Evolutionary conservation across 2,888 invertebrate genomes (phyloP).

Genomic region (Tenodera sinensis): DNA sequence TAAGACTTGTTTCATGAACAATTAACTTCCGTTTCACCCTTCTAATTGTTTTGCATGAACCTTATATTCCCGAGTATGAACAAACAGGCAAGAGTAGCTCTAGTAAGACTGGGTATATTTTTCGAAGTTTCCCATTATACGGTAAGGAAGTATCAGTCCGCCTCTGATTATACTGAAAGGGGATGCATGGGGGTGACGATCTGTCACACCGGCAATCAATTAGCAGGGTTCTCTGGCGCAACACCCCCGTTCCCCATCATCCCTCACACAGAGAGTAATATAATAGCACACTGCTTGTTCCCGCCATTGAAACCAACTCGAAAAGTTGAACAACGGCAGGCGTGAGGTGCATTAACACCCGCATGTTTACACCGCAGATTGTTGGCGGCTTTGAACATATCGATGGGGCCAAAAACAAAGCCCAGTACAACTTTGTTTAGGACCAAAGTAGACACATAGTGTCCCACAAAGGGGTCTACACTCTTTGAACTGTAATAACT

Average conservation of each 20-base stretch:
- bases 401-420: background rate
- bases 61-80: too few relatives aligned
- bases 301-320: background rate
- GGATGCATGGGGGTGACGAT: background rate
- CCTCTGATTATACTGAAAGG: background rate
- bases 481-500: too few relatives aligned
- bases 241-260: background rate
- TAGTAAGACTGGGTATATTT: too few relatives aligned
- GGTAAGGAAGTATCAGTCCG: background rate
- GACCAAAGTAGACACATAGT: too few relatives aligned
- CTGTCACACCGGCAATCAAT: conserved; percentile 13
- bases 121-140: too few relatives aligned
- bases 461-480: too few relatives aligned
- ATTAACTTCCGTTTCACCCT: too few relatives aligned
- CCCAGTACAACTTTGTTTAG: too few relatives aligned
- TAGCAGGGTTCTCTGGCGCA: conserved; percentile 3
- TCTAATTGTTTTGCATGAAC: too few relatives aligned
- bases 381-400: background rate
- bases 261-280: background rate
- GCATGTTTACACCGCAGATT: background rate
- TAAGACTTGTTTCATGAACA: too few relatives aligned
- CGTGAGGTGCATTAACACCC: background rate
- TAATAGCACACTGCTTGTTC: background rate
- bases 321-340: background rate
- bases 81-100: too few relatives aligned